Evolutionary conservation across 1,140 invertebrate genomes (phyloP).

Genomic region (Agrypnia vestita): DNA sequence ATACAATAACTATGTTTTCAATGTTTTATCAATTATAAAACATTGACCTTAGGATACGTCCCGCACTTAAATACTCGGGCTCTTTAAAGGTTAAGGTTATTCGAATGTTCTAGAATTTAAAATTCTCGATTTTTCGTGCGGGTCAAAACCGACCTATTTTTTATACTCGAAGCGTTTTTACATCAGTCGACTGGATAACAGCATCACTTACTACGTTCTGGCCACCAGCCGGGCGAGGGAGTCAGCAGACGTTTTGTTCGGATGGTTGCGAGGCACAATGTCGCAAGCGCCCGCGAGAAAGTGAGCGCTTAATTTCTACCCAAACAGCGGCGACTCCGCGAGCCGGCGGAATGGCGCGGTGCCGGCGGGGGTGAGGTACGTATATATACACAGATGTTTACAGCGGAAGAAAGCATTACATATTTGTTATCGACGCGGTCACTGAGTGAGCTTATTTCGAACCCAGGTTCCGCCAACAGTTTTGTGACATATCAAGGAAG

Average conservation of each 20-base stretch:
- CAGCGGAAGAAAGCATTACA: constrained; percentile 59
- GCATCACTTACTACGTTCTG: background rate
- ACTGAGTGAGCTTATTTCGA: constrained; percentile 26
- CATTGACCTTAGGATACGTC: no score
- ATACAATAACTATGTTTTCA: no score
- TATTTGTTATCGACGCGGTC: constrained; percentile 55
- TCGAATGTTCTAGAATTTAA: no score
- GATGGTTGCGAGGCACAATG: background rate
- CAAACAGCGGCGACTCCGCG: background rate
- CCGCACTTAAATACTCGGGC: no score
- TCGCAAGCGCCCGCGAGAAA: constrained; percentile 49
- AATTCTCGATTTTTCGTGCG: no score
- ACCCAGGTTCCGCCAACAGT: background rate
- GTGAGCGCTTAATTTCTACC: constrained; percentile 19
- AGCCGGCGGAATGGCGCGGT: constrained; percentile 65
- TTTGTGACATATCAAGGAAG: constrained; percentile 31
- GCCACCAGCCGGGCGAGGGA: background rate
- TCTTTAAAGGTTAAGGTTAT: no score
- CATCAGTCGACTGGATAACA: background rate
- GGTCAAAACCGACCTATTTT: background rate
- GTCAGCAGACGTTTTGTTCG: background rate
- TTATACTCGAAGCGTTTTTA: background rate
- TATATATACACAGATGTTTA: constrained; percentile 54
- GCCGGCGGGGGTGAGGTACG: constrained; percentile 51
- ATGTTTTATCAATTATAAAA: no score